Conservation (phyloP, 1,140 invertebrate species). For the Drosophila paulistorum region DNA sequence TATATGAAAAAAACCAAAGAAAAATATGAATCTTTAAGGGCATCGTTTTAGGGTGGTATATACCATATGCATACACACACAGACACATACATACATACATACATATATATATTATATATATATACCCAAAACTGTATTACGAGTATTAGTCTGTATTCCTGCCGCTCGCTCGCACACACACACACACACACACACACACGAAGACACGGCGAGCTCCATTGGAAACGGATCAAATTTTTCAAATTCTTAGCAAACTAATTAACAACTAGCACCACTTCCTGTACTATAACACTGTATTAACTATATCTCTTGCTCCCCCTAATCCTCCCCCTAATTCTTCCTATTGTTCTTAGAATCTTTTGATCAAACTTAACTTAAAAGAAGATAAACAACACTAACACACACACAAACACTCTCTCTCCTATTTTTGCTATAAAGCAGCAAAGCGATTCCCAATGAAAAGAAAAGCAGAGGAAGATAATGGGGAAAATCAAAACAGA, state of each 20-base stretch:
- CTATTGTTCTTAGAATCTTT: conserved; percentile 72
- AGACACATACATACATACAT: conserved; percentile 42
- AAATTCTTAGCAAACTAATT: conserved; percentile 75
- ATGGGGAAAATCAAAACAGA: conserved; percentile 17
- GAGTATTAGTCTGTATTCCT: conserved; percentile 31
- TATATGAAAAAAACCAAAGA: background rate
- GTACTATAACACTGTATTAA: conserved; percentile 18
- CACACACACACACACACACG: background rate
- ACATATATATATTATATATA: conserved; percentile 29
- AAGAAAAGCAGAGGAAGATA: background rate
- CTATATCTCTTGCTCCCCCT: conserved; percentile 5
- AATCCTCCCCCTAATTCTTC: conserved; percentile 48
- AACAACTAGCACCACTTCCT: conserved; percentile 69
- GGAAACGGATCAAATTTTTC: conserved; percentile 56
- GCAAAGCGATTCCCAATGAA: background rate
- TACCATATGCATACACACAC: conserved; percentile 58
- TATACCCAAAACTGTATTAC: conserved; percentile 19
- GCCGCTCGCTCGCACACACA: conserved; percentile 8
- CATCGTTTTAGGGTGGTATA: conserved; percentile 75
- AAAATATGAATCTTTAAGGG: conserved; percentile 59
- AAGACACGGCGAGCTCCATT: background rate
- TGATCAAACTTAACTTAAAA: conserved; percentile 45
- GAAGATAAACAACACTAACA: conserved; percentile 23
- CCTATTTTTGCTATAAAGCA: background rate
- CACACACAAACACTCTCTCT: background rate